Evolutionary conservation across 1,140 invertebrate species (phyloP), one percentile per base, ranked within the genome.

Genomic region (Brachionus sp.): DNA sequence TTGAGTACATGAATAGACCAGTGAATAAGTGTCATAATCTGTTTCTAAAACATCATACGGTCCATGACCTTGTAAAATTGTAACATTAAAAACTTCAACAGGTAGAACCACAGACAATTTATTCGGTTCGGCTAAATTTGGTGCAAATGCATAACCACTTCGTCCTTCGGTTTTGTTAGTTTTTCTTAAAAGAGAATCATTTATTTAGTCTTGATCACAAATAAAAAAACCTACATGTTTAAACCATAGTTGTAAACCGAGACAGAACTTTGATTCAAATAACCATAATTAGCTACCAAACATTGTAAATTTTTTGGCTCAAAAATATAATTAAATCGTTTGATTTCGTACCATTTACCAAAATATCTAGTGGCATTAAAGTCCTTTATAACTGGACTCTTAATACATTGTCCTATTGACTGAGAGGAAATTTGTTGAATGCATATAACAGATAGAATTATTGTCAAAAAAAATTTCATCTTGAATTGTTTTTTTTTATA

Each of bases 261-360:
- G 13, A 78, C n/a, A n/a, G 77, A 42, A 25, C 42, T 78, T 23
- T 53, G 19, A 37, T 78, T 78, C 23, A 78, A 39, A 2, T 13
- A 4, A 0, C n/a, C 77, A 62, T 78, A 78, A 4, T 53, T 25
- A 9, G 77, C 77, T 9, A 50, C 19, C 12, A 25, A 4, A 10
- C 77, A 78, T 33, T 57, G 23, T 13, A 78, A 16, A 78, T 53
- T 62, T 46, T 46, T 12, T 33, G 39, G 23, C 9, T 78, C 77
- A 78, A 78, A 78, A 13, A 78, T 35, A 12, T 78, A 78, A 39
- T 78, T 39, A 23, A 53, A 78, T 50, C 77, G 77, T 13, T 46
- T 46, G 10, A 78, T 78, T 62, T 78, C 77, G 46, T 57, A 78
- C 77, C 77, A 78, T 35, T 62, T 46, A 1, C 77, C 77, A 35